Percentiles rank a stretch among this genome's conserved stretches.
These are phyloP conservation scores for Characodon lateralis DNA, from an alignment of 2,797 vertebrate genomes.

Conservation along the genomic window DNA sequence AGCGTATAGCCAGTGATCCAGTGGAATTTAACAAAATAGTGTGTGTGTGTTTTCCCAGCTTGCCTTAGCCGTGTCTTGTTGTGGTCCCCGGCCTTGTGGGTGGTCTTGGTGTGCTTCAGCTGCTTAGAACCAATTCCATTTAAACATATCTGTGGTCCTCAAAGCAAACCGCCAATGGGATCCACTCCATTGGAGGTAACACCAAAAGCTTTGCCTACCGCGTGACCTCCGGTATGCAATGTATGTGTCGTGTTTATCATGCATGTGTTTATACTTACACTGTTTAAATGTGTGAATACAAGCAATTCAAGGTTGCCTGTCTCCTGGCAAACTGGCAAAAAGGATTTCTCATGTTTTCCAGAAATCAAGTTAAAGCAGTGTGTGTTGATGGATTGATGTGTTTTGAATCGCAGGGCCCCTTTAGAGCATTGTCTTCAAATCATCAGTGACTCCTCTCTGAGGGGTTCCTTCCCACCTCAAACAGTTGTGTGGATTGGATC, in stretches of 20 bases:
- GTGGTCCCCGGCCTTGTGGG: slow-evolving; percentile 72
- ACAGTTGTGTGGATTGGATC: slow-evolving; percentile 55
- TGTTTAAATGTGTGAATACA: slow-evolving; percentile 49
- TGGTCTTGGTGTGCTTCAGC: slow-evolving; percentile 75
- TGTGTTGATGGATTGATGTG: slow-evolving; percentile 66
- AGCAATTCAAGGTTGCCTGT: slow-evolving; percentile 44
- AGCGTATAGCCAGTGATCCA: slow-evolving; percentile 34
- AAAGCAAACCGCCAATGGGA: slow-evolving; percentile 66
- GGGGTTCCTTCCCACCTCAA: slow-evolving; percentile 65
- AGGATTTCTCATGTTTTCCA: slow-evolving; percentile 52
- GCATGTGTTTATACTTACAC: slow-evolving; percentile 26
- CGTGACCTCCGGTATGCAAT: slow-evolving; percentile 46
- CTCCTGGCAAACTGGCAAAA: slow-evolving; percentile 35
- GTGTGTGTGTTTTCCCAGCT: slow-evolving; percentile 71
- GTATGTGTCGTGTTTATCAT: slow-evolving; percentile 18
- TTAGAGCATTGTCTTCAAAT: slow-evolving; percentile 65
- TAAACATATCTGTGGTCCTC: slow-evolving; percentile 73
- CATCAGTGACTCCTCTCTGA: slow-evolving; percentile 63
- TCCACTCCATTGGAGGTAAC: slow-evolving; percentile 68
- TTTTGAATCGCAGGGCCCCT: slow-evolving; percentile 62
- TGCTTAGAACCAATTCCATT: slow-evolving; percentile 74
- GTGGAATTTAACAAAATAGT: slow-evolving; percentile 54
- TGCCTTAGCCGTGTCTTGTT: slow-evolving; percentile 63
- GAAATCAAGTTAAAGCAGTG: slow-evolving; percentile 53
- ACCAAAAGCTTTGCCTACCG: slow-evolving; percentile 59